Percentiles rank a stretch among this genome's conserved stretches.
These are phyloP conservation scores for Hydrozoanthus gracilis DNA, from an alignment of 92 coral and sea anemone genomes.

Conservation along the genomic window DNA sequence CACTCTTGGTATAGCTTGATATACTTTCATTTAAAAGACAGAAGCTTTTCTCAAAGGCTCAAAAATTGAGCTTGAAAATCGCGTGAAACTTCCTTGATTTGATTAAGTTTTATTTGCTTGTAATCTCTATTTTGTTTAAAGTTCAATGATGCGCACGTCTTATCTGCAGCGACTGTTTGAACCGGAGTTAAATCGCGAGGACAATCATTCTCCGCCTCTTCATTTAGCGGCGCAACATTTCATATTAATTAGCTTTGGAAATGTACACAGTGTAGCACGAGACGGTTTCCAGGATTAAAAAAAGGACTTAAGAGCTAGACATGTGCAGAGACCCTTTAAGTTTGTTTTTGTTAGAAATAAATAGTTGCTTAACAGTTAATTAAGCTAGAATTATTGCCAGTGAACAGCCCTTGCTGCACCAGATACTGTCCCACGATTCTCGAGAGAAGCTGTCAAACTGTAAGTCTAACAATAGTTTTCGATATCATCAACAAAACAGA, in stretches of 20 bases:
- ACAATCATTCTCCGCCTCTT: slow-evolving; percentile 20
- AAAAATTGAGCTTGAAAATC: background rate
- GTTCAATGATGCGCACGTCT: background rate
- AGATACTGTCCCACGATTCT: slow-evolving; percentile 36
- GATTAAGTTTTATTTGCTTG: background rate
- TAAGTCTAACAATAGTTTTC: background rate
- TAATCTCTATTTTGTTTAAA: background rate
- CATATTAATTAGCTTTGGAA: background rate
- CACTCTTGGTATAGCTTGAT: background rate
- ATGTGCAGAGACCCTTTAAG: background rate
- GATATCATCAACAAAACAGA: background rate
- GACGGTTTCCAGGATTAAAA: slow-evolving; percentile 24
- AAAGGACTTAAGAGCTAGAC: slow-evolving; percentile 13
- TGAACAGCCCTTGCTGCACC: background rate
- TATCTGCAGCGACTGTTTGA: slow-evolving; percentile 6
- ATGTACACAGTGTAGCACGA: slow-evolving; percentile 41
- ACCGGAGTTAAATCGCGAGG: background rate
- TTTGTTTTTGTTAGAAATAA: slow-evolving; percentile 16
- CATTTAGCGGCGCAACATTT: background rate
- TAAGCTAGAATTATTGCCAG: background rate
- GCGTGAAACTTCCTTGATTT: background rate
- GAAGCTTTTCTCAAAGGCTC: background rate
- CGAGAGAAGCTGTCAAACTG: slow-evolving; percentile 6
- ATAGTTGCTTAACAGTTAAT: slow-evolving; percentile 6
- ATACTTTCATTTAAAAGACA: background rate